These are phyloP conservation scores for Sorex fumeus DNA, from an alignment of 2,113 vertebrate genomes.

Conservation along the genomic window DNA sequence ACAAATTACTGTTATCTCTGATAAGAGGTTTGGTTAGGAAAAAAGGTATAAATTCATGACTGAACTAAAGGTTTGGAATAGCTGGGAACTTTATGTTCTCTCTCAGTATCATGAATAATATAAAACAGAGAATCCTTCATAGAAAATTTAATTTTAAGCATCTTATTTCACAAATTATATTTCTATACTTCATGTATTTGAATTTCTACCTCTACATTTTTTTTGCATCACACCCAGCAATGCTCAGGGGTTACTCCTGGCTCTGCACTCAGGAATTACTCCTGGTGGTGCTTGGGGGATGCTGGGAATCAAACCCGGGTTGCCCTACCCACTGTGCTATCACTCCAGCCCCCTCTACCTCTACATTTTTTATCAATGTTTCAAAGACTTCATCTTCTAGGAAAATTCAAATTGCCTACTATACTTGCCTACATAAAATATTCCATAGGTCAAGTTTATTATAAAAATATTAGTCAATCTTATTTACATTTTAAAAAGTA, in stretches of 20 bases:
- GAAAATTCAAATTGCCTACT: slow-evolving; percentile 68
- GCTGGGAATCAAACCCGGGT: no score
- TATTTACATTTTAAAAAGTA: slow-evolving; percentile 65
- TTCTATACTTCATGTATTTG: slow-evolving; percentile 27
- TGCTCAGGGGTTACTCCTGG: no score
- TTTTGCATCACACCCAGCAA: no score
- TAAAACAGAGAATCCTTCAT: slow-evolving; percentile 55
- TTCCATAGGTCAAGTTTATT: slow-evolving; percentile 33
- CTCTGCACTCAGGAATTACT: no score
- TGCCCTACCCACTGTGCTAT: no score
- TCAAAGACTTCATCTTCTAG: slow-evolving; percentile 51
- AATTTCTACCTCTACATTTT: slow-evolving; percentile 63
- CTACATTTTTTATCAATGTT: slow-evolving; percentile 44
- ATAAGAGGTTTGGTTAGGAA: slow-evolving; percentile 59
- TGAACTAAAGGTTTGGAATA: slow-evolving; percentile 35
- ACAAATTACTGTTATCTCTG: neutral
- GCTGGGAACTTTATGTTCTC: slow-evolving; percentile 43
- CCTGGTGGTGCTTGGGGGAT: no score
- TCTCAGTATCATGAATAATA: slow-evolving; percentile 47
- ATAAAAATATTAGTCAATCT: slow-evolving; percentile 43
- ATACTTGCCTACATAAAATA: slow-evolving; percentile 70
- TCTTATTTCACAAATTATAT: slow-evolving; percentile 59
- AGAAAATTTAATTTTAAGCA: slow-evolving; percentile 59
- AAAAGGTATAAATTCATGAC: slow-evolving; percentile 49
- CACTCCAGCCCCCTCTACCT: no score